Base-by-base conservation (phyloP, 1,140 invertebrate genomes). In the Nebria ingens region DNA sequence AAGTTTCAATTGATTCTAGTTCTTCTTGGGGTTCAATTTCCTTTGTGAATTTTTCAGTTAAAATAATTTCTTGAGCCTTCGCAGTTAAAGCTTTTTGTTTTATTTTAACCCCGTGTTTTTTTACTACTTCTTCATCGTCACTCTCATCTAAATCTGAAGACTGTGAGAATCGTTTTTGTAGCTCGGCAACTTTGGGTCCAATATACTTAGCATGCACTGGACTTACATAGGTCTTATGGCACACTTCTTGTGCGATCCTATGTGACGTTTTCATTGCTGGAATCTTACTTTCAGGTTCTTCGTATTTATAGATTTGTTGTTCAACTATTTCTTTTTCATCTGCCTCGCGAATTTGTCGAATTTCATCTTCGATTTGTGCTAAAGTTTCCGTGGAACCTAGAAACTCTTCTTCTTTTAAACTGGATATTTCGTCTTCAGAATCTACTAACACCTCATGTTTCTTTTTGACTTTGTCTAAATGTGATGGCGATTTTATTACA, bases 131-230 rank as follows among this genome's bases (percentile, higher is more conserved):
- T 57, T 61, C 59, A 22, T 59, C 58, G n/a, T 55, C 59, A 25
- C 59, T 62, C 54, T 63, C 59, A n/a, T 66, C 63, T 21, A 55
- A 54, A 38, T 67, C 64, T 6, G 59, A 51, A 6, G 66, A 64
- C 38, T 65, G 64, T 9, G 68, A 69, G 59, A 76, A 76, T 53
- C 74, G 67, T 60, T 69, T 73, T 55, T 75, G 73, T 21, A 76
- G 58, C 60, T 74, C 66, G 20, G 73, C 73, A 34, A 76, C 72
- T 64, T 75, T 76, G 15, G 65, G 69, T 20, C 70, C 72, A 49
- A 75, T 67, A 21, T 66, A 62, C 64, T 72, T 70, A 1, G 54
- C 59, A 57, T 62, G 65, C 12, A 58, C 60, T 15, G 63, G 60
- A 19, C 62, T 60, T 17, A 52, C 51, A 38, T 52, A 52, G n/a